Conservation (phyloP, 2,797 vertebrate species). For the Sebastes trivittatus region DNA sequence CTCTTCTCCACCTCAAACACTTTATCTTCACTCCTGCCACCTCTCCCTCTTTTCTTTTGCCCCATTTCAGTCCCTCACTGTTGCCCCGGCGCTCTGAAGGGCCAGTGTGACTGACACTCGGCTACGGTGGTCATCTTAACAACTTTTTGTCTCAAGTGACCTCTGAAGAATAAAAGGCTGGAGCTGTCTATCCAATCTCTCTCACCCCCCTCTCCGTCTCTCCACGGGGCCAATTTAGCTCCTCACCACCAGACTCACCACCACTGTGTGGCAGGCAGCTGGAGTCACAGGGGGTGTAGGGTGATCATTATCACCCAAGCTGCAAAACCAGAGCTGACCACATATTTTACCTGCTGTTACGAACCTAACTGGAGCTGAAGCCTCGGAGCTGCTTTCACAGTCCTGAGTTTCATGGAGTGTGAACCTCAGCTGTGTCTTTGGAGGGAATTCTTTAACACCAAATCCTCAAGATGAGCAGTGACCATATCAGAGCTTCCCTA, state of each 20-base stretch:
- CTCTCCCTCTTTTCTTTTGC: neutral
- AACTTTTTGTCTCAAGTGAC: conserved; percentile 39
- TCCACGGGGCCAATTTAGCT: conserved; percentile 67
- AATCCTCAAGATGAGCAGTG: neutral
- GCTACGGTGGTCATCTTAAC: conserved; percentile 30
- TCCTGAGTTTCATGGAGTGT: neutral
- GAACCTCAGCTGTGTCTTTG: neutral
- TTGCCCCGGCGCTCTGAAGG: conserved; percentile 1
- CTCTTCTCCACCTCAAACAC: neutral
- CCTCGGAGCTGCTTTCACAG: neutral
- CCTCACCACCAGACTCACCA: conserved; percentile 5
- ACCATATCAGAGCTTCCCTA: neutral
- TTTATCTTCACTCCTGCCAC: neutral
- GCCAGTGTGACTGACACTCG: conserved; percentile 15
- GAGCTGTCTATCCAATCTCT: conserved; percentile 22
- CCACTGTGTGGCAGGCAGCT: conserved; percentile 27
- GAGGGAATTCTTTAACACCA: neutral
- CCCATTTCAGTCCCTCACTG: neutral
- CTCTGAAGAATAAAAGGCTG: conserved; percentile 27
- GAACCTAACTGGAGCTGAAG: conserved; percentile 1
- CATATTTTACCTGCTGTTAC: conserved; percentile 28
- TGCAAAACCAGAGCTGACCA: conserved; percentile 26
- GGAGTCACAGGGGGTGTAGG: conserved; percentile 4
- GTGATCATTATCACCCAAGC: conserved; percentile 53
- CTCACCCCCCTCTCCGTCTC: neutral